Base-by-base conservation (phyloP, 2,888 invertebrate genomes). In the Peribatodes rhomboidaria region DNA sequence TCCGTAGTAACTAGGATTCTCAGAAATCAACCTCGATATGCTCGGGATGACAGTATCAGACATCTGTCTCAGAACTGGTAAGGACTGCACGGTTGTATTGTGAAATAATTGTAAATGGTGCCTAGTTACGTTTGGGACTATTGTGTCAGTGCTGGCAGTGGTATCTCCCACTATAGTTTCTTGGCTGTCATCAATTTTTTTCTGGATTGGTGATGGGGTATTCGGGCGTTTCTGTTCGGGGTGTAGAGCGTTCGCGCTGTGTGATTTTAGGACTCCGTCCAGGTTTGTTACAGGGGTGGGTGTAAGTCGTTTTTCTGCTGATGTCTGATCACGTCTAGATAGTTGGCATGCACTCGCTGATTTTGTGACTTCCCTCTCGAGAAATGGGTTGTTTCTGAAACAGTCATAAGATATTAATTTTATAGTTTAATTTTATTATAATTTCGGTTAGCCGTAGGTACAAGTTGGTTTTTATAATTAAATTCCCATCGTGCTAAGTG, bases 261-360 rank as follows among this genome's bases (percentile, higher is more conserved):
- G 91, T 0, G 93, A 93, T 69, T 93, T 93, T 0, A 93, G 68
- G 1, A 93, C 92, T 8, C 92, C 91, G 0, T 92, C 92, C 0
- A 80, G 39, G 6, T 68, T 79, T 8, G 76, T 68, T 1, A 81
- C 71, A 11, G 83, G 74, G 9, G 77, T 79, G 16, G 88, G 88
- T 16, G 79, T 78, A 0, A 90, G 76, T 11, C 79, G 83, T 67
- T 86, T 88, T 73, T 89, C 86, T 16, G 75, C 73, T 71, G 88
- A 83, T 56, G 78, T 74, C 75, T 87, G 81, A 70, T 88, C 90
- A 74, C 89, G 89, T 74, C 86, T 88, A 55, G 87, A 94, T 1
- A 94, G 78, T 69, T 94, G 94, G 64, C 93, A 93, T 3, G 94
- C 94, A 75, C 96, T 96, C 9, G 95, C 95, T 22, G 96, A 96